Percentiles rank a stretch among this genome's conserved stretches.
Conservation (phyloP, 2,113 vertebrate genomes). For the Taurulus bubalis region DNA sequence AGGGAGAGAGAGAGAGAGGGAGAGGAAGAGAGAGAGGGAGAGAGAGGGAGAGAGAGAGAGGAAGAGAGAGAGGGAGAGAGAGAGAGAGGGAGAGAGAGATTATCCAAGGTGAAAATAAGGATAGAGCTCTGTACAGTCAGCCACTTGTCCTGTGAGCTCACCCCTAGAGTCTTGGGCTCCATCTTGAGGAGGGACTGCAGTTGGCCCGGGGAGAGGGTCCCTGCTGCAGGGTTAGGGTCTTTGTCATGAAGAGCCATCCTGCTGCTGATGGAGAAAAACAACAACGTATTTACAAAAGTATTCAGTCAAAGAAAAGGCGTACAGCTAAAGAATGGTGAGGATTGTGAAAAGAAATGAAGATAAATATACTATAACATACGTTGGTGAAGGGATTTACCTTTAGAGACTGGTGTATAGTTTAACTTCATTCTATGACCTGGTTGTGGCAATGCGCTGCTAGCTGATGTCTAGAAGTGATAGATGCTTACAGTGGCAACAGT, state of each 20-base stretch:
- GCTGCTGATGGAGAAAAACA: neutral
- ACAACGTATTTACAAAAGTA: neutral
- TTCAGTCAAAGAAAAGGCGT: neutral
- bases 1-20: neutral
- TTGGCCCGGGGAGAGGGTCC: conserved; percentile 70
- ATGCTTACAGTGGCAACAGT: neutral
- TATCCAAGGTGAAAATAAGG: too few relatives aligned
- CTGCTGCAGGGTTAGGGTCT: conserved; percentile 46
- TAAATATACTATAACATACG: neutral
- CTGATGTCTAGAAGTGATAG: too few relatives aligned
- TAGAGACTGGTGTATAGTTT: neutral
- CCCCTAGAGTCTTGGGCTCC: conserved; percentile 86
- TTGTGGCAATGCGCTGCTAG: too few relatives aligned
- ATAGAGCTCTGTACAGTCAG: too few relatives aligned
- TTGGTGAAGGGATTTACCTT: neutral
- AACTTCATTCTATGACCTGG: neutral
- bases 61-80: too few relatives aligned
- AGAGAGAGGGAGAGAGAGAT: neutral
- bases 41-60: too few relatives aligned
- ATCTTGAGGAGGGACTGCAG: conserved; percentile 77
- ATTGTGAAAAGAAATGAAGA: neutral
- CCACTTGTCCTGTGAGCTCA: conserved; percentile 42
- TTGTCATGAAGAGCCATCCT: conserved; percentile 78
- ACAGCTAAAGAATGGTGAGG: accelerated
- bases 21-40: neutral